A percentile compares a stretch with the other conserved stretches of the same genome.
Conservation (phyloP, 92 coral and sea anemone species). For the Meandrina meandrites region DNA sequence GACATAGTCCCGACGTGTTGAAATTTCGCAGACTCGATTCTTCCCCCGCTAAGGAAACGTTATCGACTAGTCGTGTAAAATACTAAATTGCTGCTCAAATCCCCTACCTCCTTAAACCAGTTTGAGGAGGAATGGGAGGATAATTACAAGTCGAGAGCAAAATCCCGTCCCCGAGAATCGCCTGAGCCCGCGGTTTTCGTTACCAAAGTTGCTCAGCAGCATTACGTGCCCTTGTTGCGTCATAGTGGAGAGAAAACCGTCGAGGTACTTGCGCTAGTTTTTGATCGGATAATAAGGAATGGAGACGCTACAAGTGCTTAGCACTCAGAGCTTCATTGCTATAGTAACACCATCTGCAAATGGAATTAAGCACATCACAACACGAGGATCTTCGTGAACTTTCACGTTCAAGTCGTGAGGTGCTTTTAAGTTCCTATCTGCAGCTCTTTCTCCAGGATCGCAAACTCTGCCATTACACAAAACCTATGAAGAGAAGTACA, state of each 20-base stretch:
- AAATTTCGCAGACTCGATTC: too few relatives aligned
- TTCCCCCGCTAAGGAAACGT: too few relatives aligned
- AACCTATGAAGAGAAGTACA: conserved; percentile 33
- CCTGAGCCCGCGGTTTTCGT: background rate
- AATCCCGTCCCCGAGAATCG: background rate
- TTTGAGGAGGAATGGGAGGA: too few relatives aligned
- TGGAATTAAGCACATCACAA: conserved; percentile 67
- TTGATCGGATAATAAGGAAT: background rate
- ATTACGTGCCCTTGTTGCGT: background rate
- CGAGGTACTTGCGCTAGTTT: background rate
- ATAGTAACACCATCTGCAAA: conserved; percentile 85
- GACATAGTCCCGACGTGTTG: background rate
- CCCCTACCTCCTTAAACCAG: too few relatives aligned
- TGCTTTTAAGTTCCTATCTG: conserved; percentile 36
- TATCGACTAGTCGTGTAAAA: too few relatives aligned
- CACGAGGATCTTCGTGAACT: conserved; percentile 79
- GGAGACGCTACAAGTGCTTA: background rate
- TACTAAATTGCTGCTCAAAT: too few relatives aligned
- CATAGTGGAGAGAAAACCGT: background rate
- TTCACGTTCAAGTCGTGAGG: conserved; percentile 80
- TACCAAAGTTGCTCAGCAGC: background rate
- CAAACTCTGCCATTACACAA: conserved; percentile 55
- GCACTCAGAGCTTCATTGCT: conserved; percentile 60
- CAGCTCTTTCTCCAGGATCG: conserved; percentile 45
- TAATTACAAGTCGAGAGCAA: background rate